Conservation (phyloP, 2,888 invertebrate genomes). For the Zele albiditarsus region DNA sequence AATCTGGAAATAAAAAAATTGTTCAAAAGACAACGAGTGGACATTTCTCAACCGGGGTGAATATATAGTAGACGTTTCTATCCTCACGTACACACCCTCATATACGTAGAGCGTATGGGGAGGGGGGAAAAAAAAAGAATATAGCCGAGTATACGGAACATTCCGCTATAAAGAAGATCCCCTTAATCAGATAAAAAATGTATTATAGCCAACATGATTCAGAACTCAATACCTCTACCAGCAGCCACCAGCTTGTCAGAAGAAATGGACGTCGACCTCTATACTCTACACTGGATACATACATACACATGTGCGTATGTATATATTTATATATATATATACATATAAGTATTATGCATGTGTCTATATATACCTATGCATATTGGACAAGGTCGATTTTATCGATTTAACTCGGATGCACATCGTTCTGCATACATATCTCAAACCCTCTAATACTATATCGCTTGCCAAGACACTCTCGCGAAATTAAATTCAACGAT, state of each 20-base stretch:
- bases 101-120: slow-evolving; percentile 33
- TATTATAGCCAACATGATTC: slow-evolving; percentile 73
- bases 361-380: slow-evolving; percentile 16
- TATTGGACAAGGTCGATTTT: slow-evolving; percentile 29
- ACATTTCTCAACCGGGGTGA: slow-evolving; percentile 9
- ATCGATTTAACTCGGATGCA: slow-evolving; percentile 62
- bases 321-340: background rate
- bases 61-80: slow-evolving; percentile 28
- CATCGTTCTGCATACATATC: slow-evolving; percentile 54
- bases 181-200: slow-evolving; percentile 73
- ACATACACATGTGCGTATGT: slow-evolving; percentile 5
- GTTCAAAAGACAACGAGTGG: slow-evolving; percentile 12
- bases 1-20: background rate
- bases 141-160: slow-evolving; percentile 58
- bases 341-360: slow-evolving; percentile 4
- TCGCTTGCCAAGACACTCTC: slow-evolving; percentile 59
- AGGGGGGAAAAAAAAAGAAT: slow-evolving; percentile 32
- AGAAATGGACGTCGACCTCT: slow-evolving; percentile 44
- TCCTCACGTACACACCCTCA: slow-evolving; percentile 51
- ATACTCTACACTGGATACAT: slow-evolving; percentile 19
- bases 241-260: slow-evolving; percentile 55
- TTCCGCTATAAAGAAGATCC: slow-evolving; percentile 72
- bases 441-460: slow-evolving; percentile 44
- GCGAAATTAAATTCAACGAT: slow-evolving; percentile 63
- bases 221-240: slow-evolving; percentile 69